Conservation (phyloP, 1,140 invertebrate genomes). For the Oryctes rhinoceros region DNA sequence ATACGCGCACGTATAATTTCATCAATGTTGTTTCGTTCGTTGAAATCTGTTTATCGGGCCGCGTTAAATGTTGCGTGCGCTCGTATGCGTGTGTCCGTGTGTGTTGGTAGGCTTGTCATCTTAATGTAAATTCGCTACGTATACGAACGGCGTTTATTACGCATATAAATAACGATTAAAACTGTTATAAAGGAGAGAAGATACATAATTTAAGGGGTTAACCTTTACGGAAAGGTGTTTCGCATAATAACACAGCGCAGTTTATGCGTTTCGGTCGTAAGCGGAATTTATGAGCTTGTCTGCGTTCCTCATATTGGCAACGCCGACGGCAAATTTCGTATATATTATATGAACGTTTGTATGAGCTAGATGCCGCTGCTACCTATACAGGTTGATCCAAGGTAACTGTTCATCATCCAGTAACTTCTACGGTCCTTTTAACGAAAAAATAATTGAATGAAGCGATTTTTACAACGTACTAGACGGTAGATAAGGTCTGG, state of each 20-base stretch:
- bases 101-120: conserved; percentile 3
- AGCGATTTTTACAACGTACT: no score
- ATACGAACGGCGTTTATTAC: neutral
- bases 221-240: conserved; percentile 14
- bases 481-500: no score
- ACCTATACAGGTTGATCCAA: neutral
- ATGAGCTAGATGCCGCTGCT: neutral
- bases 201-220: conserved; percentile 5
- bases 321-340: conserved; percentile 7
- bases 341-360: neutral
- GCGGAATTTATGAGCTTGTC: conserved; percentile 13
- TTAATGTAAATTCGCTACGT: neutral
- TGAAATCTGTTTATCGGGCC: conserved; percentile 12
- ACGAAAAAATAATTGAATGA: no score
- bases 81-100: neutral
- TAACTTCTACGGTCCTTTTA: no score
- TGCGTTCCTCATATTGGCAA: conserved; percentile 13
- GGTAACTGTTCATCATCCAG: no score
- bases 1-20: conserved; percentile 9
- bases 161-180: conserved; percentile 15
- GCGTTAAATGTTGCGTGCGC: neutral
- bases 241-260: conserved; percentile 2
- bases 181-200: conserved; percentile 14
- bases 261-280: conserved; percentile 14
- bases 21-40: conserved; percentile 9